Evolutionary conservation across 37 sponge, comb jelly and placozoan species (phyloP).

Genomic region (Axinella damicornis): DNA sequence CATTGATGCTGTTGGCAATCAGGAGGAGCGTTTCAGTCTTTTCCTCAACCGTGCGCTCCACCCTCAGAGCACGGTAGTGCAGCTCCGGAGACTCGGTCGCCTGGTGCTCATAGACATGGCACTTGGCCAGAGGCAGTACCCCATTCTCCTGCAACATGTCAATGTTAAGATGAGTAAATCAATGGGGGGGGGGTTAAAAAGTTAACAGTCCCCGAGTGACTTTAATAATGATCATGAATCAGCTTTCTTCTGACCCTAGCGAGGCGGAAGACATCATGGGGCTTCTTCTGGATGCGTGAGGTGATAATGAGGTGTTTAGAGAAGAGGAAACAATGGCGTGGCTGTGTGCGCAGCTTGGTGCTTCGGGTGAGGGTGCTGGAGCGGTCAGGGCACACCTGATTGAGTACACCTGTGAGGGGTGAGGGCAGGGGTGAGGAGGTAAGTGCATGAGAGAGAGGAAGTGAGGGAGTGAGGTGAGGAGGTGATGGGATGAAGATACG

Average conservation of each 20-base stretch:
- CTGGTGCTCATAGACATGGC: conserved; percentile 22
- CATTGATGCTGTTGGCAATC: conserved; percentile 22
- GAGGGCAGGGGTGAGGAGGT: not conserved
- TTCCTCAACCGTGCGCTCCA: conserved; percentile 5
- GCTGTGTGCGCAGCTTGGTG: conserved; percentile 12
- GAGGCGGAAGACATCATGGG: conserved; percentile 33
- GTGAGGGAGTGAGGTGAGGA: not conserved
- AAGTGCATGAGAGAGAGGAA: not conserved
- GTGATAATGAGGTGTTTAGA: conserved; percentile 72
- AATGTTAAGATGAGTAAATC: no score
- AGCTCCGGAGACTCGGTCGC: conserved; percentile 14
- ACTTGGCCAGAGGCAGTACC: conserved; percentile 31
- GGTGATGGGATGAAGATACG: not conserved
- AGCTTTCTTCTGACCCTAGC: conserved; percentile 31
- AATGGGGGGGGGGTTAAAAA: no score
- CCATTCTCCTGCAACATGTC: conserved; percentile 3
- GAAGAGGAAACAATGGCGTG: conserved; percentile 65
- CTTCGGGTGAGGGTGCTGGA: not conserved
- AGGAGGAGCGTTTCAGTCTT: conserved; percentile 29
- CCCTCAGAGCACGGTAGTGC: conserved; percentile 27
- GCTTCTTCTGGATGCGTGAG: conserved; percentile 37
- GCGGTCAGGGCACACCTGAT: conserved; percentile 10
- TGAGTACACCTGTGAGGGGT: conserved; percentile 12
- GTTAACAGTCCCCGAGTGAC: no score
- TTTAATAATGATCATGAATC: no score